Evolutionary conservation across 2,888 invertebrate genomes (phyloP).

Genomic region (Pristionchus exspectatus): DNA sequence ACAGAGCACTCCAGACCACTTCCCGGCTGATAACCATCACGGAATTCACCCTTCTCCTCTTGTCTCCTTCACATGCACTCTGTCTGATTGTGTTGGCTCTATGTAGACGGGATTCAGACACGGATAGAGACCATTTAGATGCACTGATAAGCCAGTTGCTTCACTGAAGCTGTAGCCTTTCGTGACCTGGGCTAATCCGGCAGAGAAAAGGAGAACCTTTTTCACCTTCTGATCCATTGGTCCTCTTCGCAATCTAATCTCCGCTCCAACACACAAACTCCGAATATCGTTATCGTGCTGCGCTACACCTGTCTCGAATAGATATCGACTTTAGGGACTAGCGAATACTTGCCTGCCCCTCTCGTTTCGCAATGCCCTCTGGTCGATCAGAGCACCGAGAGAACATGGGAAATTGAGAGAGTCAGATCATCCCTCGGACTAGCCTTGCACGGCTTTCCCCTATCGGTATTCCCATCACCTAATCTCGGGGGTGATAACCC

Average conservation of each 20-base stretch:
- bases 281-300: no score
- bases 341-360: not conserved
- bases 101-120: not conserved
- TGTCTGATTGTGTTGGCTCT: not conserved
- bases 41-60: not conserved
- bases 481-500: not conserved
- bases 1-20: not conserved
- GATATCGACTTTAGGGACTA: no score
- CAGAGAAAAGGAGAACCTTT: no score
- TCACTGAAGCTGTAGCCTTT: not conserved
- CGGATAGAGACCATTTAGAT: not conserved
- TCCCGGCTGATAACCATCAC: not conserved
- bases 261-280: no score
- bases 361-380: not conserved
- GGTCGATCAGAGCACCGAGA: not conserved
- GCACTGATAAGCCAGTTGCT: not conserved
- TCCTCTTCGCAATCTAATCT: no score
- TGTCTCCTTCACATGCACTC: not conserved
- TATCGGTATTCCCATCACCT: not conserved
- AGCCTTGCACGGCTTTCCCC: not conserved
- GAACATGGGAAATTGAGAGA: no score
- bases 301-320: no score
- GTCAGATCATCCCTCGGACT: no score
- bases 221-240: no score
- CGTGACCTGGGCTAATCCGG: no score